Evolutionary conservation across 2,888 invertebrate species (phyloP).

Genomic region (Byasa hedistus): DNA sequence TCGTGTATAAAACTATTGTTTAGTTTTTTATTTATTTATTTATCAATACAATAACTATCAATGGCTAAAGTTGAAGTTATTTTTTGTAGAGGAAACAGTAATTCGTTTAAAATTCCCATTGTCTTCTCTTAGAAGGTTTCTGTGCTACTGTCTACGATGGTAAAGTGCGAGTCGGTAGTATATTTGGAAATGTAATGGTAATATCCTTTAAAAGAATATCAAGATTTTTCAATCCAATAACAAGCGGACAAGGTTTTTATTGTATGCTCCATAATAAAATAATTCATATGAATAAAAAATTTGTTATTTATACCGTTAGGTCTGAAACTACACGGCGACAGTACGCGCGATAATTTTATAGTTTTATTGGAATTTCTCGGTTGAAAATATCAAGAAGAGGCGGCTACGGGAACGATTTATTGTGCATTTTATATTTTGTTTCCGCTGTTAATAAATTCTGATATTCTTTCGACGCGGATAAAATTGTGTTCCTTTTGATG

Average conservation of each 20-base stretch:
- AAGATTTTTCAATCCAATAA: constrained; percentile 43
- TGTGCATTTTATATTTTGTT: constrained; percentile 66
- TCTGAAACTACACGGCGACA: constrained; percentile 56
- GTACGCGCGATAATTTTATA: constrained; percentile 69
- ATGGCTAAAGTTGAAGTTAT: too few relatives aligned
- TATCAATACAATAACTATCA: too few relatives aligned
- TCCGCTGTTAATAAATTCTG: constrained; percentile 60
- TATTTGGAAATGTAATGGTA: too few relatives aligned
- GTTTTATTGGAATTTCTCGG: constrained; percentile 66
- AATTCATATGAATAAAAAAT: constrained; percentile 61
- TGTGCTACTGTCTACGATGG: too few relatives aligned
- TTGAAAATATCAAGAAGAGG: constrained; percentile 64
- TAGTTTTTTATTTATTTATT: too few relatives aligned
- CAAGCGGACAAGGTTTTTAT: constrained; percentile 65
- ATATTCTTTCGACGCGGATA: constrained; percentile 37
- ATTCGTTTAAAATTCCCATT: too few relatives aligned
- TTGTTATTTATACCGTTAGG: constrained; percentile 58
- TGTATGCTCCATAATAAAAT: constrained; percentile 64
- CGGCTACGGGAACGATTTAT: constrained; percentile 62
- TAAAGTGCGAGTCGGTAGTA: too few relatives aligned
- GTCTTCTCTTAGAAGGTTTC: too few relatives aligned
- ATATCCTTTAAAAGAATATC: constrained; percentile 44
- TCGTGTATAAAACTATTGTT: too few relatives aligned
- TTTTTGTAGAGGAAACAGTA: too few relatives aligned
- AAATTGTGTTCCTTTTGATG: constrained; percentile 39